Percentiles rank a stretch among this genome's conserved stretches.
phyloP scores from a whole-genome alignment of 2,888 invertebrate genomes.

The Platycheirus rosarum region DNA sequence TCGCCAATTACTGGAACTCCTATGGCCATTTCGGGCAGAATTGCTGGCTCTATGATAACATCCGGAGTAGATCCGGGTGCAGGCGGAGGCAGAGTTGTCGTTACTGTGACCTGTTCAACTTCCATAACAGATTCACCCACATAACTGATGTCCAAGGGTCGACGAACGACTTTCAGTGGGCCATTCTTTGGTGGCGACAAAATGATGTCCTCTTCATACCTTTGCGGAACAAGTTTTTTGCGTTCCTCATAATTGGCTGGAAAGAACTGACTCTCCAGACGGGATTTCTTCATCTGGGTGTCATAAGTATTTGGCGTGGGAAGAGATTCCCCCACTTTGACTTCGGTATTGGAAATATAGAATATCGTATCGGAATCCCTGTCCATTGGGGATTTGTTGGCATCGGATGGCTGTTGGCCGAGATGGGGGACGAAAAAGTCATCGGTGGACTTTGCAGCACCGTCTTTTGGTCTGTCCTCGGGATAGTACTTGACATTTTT shows the following conservation, averaged over 20 bases:
- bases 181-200: constrained; percentile 80
- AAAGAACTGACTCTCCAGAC: constrained; percentile 81
- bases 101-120: constrained; percentile 79
- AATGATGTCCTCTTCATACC: constrained; percentile 82
- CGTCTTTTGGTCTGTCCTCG: constrained; percentile 75
- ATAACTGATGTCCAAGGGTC: constrained; percentile 81
- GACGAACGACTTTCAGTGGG: constrained; percentile 80
- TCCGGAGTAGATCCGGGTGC: constrained; percentile 75
- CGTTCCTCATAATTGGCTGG: constrained; percentile 80
- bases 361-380: constrained; percentile 82
- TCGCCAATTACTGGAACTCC: constrained; percentile 83
- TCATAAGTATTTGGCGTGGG: constrained; percentile 77
- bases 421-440: constrained; percentile 80
- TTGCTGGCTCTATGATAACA: constrained; percentile 82
- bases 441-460: constrained; percentile 75
- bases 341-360: constrained; percentile 83
- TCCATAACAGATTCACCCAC: constrained; percentile 82
- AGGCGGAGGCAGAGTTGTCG: constrained; percentile 66
- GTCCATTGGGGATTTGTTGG: constrained; percentile 78
- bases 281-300: constrained; percentile 77
- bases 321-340: constrained; percentile 82
- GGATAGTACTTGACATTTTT: constrained; percentile 75
- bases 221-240: constrained; percentile 75
- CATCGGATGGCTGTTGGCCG: constrained; percentile 76
- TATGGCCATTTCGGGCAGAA: constrained; percentile 81